These are phyloP conservation scores for Drosophila tsacasi DNA, from an alignment of 1,140 invertebrate species.

Conservation along the genomic window DNA sequence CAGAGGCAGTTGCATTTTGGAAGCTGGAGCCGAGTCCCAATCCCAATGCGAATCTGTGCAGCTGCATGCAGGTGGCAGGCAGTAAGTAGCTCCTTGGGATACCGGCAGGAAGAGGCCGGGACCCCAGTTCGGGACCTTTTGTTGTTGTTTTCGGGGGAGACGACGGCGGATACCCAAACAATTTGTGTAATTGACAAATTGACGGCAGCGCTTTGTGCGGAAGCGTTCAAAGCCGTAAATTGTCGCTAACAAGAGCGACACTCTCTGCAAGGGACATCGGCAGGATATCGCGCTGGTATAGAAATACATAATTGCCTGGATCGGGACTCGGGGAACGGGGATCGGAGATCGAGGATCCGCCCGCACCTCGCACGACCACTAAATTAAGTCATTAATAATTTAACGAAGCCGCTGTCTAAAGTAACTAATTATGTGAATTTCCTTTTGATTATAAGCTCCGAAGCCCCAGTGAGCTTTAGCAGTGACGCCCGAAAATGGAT, in stretches of 20 bases:
- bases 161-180: conserved; percentile 61
- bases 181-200: conserved; percentile 85
- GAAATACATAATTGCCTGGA: conserved; percentile 64
- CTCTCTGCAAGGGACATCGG: conserved; percentile 24
- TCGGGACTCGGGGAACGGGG: neutral
- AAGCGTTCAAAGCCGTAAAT: conserved; percentile 83
- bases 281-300: conserved; percentile 64
- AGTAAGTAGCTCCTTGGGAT: conserved; percentile 37
- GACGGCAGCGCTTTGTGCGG: conserved; percentile 81
- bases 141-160: conserved; percentile 32
- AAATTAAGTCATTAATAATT: conserved; percentile 84
- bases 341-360: conserved; percentile 36
- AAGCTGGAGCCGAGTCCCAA: conserved; percentile 42
- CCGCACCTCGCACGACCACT: conserved; percentile 66
- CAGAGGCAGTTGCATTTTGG: conserved; percentile 74
- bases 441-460: conserved; percentile 64
- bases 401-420: conserved; percentile 63
- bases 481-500: conserved; percentile 65
- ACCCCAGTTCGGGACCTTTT: conserved; percentile 49
- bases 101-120: conserved; percentile 56
- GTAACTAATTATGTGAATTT: conserved; percentile 84
- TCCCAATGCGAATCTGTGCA: conserved; percentile 69
- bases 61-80: conserved; percentile 78
- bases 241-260: conserved; percentile 78
- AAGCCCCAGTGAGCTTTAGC: conserved; percentile 30